Evolutionary conservation across 2,888 invertebrate genomes (phyloP), one percentile per base, ranked within the genome.

Genomic region (Dynastes tityus): DNA sequence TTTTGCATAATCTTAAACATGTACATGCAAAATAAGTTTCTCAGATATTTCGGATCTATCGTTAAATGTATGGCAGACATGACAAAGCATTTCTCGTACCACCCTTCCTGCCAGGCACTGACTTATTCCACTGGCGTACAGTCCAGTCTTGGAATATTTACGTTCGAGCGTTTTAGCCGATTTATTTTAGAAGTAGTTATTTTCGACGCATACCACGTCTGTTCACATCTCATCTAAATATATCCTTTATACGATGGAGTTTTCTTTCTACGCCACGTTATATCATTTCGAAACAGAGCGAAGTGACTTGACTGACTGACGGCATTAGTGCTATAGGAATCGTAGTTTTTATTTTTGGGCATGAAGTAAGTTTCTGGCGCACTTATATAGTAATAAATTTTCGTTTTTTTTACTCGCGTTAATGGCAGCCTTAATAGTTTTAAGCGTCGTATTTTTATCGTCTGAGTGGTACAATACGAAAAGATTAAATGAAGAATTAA

Each of bases 181-280:
- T 53, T 55, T 71, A 71, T 71, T 71, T 58, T 71, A 58, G 71
- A 71, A 71, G 37, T 71, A 53, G 71, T 32, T 71, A 71, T 71
- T 71, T 71, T 71, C n/a, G 55, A 37, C 71, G 71, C 71, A 71
- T 71, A 71, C 71, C 71, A 37, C 71, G 71, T 71, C 71, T 71
- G 71, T 71, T 71, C 71, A 71, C 55, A 71, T 58, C 71, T 58
- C 32, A 55, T 71, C 71, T 71, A 71, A 71, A 58, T 71, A 71
- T 71, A 71, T 58, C 71, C 32, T 16, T 55, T 55, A 16, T 55
- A 37, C 55, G 27, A 51, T 55, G 55, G 53, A 71, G 55, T 58
- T 71, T 58, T 71, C 71, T 58, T 58, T 71, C 71, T 55, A 58
- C 55, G 55, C n/a, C 71, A 51, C 71, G 71, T 71, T 55, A 58